phyloP scores from a whole-genome alignment of 2,797 vertebrate species.

The Microctenopoma stevenorrisi region DNA sequence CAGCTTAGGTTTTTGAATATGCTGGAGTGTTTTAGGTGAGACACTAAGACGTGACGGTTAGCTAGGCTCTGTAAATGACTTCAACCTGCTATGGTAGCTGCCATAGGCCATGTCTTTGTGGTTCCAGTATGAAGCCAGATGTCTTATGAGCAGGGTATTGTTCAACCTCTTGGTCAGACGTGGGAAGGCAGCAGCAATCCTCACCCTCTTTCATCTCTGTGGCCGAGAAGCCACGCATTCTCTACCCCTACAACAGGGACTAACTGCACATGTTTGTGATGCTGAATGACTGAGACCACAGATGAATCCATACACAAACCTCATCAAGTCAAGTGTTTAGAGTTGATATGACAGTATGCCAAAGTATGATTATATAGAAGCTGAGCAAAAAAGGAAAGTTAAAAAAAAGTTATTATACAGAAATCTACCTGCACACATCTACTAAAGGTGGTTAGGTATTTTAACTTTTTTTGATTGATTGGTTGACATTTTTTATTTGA shows the following conservation, averaged over 20 bases:
- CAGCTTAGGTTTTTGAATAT: not conserved
- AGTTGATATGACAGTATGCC: no score
- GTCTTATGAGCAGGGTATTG: constrained; percentile 71
- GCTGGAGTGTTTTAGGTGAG: constrained; percentile 12
- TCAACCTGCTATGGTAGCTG: constrained; percentile 48
- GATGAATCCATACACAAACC: constrained; percentile 11
- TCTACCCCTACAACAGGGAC: constrained; percentile 80
- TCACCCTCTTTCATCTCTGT: constrained; percentile 72
- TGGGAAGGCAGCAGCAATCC: constrained; percentile 72
- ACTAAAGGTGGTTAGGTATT: no score
- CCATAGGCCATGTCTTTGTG: constrained; percentile 56
- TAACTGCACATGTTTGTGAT: constrained; percentile 78
- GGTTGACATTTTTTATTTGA: no score
- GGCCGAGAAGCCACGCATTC: constrained; percentile 76
- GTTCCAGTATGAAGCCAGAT: constrained; percentile 61
- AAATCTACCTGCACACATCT: no score
- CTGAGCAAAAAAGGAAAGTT: no score
- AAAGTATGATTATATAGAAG: no score
- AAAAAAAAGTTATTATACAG: no score
- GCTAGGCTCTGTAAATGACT: constrained; percentile 39
- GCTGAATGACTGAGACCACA: constrained; percentile 72
- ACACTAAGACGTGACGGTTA: constrained; percentile 21
- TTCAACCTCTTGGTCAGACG: constrained; percentile 77
- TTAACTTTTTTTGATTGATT: no score
- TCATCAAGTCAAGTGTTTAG: no score